phyloP scores from a whole-genome alignment of 2,797 vertebrate genomes.

The Melanotaenia pygmaea region DNA sequence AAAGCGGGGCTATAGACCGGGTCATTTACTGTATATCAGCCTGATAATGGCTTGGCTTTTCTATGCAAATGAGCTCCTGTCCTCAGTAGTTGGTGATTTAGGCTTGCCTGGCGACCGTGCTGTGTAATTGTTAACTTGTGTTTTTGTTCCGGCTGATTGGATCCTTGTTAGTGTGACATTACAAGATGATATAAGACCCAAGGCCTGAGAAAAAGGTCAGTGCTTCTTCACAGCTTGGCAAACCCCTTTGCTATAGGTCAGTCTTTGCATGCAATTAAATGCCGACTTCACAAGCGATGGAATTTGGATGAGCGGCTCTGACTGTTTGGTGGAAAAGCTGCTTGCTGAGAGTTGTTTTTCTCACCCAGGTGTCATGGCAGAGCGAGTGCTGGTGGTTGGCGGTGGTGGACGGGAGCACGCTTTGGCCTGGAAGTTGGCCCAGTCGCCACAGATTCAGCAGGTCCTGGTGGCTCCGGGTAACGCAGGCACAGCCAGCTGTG shows the following conservation, averaged over 20 bases:
- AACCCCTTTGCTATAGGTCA: constrained; percentile 69
- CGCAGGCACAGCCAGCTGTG: constrained; percentile 87
- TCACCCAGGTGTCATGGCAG: constrained; percentile 83
- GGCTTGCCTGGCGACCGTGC: constrained; percentile 12
- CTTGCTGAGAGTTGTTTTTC: not conserved
- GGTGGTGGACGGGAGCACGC: constrained; percentile 91
- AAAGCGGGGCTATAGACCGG: not conserved
- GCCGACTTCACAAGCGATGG: not conserved
- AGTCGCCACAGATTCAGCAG: constrained; percentile 87
- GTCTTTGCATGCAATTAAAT: constrained; percentile 62
- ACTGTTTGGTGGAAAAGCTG: not conserved
- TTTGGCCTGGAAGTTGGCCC: constrained; percentile 94
- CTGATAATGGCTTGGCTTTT: constrained; percentile 38
- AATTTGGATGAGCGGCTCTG: not conserved
- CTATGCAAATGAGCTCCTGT: constrained; percentile 38
- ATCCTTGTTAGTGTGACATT: constrained; percentile 49
- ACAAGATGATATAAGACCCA: constrained; percentile 59
- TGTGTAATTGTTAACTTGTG: constrained; percentile 52
- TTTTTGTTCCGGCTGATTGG: constrained; percentile 61
- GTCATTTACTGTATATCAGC: constrained; percentile 3
- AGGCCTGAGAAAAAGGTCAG: constrained; percentile 76
- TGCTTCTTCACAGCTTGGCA: constrained; percentile 29
- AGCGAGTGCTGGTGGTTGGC: constrained; percentile 91
- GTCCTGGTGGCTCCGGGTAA: constrained; percentile 95
- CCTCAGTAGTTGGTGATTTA: constrained; percentile 17